phyloP scores from a whole-genome alignment of 2,888 invertebrate species.

The Gymnosoma rotundatum region DNA sequence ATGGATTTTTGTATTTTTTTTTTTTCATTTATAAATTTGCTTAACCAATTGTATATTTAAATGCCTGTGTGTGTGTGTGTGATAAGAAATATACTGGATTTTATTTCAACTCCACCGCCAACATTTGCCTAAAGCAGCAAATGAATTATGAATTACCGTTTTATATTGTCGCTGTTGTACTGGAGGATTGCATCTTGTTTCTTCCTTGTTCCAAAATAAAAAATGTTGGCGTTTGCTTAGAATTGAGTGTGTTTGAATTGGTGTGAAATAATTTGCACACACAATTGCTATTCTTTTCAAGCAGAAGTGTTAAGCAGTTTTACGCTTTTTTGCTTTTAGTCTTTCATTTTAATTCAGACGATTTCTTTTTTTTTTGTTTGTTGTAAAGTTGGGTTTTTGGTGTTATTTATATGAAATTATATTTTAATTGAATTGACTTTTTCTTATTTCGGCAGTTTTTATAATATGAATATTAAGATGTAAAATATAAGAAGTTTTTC shows the following conservation, averaged over 20 bases:
- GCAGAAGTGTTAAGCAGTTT: conserved; percentile 73
- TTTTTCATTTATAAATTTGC: conserved; percentile 56
- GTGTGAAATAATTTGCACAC: conserved; percentile 51
- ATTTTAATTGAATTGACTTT: conserved; percentile 69
- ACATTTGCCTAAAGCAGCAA: conserved; percentile 62
- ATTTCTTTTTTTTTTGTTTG: conserved; percentile 9
- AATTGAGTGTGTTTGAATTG: conserved; percentile 17
- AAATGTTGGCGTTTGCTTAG: neutral
- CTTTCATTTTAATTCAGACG: conserved; percentile 40
- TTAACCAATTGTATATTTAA: conserved; percentile 20
- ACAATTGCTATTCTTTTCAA: conserved; percentile 56
- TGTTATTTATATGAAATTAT: conserved; percentile 56
- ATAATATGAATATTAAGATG: conserved; percentile 39
- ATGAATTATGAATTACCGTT: conserved; percentile 70
- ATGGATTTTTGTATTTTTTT: conserved; percentile 46
- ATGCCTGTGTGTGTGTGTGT: neutral
- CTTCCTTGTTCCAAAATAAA: conserved; percentile 11
- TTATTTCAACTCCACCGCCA: conserved; percentile 64
- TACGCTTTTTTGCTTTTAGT: conserved; percentile 71
- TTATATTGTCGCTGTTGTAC: conserved; percentile 50
- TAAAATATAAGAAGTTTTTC: conserved; percentile 44
- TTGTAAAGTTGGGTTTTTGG: conserved; percentile 5
- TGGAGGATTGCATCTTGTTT: conserved; percentile 42
- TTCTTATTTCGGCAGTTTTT: conserved; percentile 43
- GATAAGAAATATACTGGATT: conserved; percentile 36